Evolutionary conservation across 2,888 invertebrate species (phyloP).

Genomic region (Osmoderma eremita): DNA sequence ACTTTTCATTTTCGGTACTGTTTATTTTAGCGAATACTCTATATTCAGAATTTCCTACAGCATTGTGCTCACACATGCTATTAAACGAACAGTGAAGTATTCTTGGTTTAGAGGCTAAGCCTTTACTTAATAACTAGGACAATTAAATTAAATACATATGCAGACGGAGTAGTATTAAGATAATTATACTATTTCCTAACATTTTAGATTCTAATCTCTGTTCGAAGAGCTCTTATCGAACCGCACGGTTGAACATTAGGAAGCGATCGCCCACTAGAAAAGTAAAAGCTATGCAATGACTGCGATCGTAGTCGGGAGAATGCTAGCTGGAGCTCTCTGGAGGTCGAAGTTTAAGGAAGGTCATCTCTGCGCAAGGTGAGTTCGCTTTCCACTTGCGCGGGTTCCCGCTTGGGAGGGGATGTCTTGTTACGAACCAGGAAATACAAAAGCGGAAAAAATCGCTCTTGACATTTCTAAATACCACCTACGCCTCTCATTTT

Average conservation of each 20-base stretch:
- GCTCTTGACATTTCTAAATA: constrained; percentile 49
- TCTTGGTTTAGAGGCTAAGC: no score
- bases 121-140: no score
- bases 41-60: no score
- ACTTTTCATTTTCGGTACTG: no score
- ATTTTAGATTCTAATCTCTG: no score
- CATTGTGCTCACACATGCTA: no score
- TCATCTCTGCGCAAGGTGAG: constrained; percentile 49
- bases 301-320: constrained; percentile 20
- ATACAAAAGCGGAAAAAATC: constrained; percentile 41
- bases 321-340: constrained; percentile 34
- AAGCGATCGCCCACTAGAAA: constrained; percentile 11
- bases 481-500: constrained; percentile 45
- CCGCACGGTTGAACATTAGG: constrained; percentile 25
- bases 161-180: no score
- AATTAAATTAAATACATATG: no score
- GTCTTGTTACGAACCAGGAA: constrained; percentile 43
- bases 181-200: no score
- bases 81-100: no score
- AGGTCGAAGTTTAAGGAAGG: constrained; percentile 53
- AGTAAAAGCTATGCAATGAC: constrained; percentile 21
- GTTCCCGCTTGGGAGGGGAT: neutral
- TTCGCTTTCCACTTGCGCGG: constrained; percentile 49
- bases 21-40: no score
- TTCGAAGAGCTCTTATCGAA: neutral